phyloP scores from a whole-genome alignment of 2,797 vertebrate species.

The Sebastes umbrosus region DNA sequence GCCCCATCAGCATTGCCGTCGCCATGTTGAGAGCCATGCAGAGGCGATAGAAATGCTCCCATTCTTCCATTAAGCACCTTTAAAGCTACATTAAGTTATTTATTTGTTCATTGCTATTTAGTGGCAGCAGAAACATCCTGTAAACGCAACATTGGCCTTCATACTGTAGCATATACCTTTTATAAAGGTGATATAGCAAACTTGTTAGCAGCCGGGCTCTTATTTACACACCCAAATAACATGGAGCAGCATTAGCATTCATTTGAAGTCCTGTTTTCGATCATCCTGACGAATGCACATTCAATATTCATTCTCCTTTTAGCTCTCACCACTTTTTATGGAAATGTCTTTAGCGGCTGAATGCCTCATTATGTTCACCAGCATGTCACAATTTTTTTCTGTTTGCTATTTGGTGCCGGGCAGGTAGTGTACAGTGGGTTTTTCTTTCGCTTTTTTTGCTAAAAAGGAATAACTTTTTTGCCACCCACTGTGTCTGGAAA shows the following conservation, averaged over 20 bases:
- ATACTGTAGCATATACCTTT: not conserved
- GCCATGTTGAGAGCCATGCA: no score
- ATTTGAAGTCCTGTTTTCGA: not conserved
- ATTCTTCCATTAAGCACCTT: no score
- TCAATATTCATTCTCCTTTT: not conserved
- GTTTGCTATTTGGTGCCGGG: not conserved
- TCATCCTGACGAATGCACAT: not conserved
- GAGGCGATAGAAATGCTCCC: no score
- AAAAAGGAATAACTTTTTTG: no score
- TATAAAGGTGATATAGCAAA: not conserved
- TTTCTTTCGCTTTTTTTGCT: not conserved
- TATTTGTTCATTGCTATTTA: no score
- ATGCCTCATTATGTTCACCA: not conserved
- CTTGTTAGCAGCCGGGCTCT: not conserved
- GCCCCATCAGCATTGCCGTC: no score
- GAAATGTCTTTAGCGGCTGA: not conserved
- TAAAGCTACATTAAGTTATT: no score
- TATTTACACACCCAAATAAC: not conserved
- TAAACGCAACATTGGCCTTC: not conserved
- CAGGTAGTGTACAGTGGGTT: not conserved
- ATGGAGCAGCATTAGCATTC: not conserved
- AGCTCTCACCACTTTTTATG: not conserved
- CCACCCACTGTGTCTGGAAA: not conserved
- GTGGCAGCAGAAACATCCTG: not conserved
- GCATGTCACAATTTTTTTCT: not conserved